Evolutionary conservation across 2,797 vertebrate species (phyloP).

Genomic region (Eulemur albifrons): DNA sequence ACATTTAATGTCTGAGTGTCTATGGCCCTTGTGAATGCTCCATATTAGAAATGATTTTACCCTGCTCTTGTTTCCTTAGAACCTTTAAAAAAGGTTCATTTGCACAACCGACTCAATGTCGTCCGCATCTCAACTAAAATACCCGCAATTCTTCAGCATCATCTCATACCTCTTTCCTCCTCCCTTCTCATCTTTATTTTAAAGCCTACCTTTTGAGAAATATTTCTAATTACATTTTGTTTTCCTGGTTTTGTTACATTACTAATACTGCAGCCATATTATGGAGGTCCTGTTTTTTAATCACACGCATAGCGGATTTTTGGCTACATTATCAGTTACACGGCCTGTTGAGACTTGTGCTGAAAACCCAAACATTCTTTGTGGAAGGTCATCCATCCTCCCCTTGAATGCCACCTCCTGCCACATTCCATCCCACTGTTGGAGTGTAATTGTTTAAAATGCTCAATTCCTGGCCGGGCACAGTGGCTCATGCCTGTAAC

Average conservation of each 20-base stretch:
- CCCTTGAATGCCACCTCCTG: not conserved
- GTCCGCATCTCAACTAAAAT: not conserved
- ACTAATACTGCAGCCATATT: not conserved
- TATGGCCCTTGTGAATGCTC: not conserved
- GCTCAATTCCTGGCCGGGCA: not conserved
- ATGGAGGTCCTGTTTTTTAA: not conserved
- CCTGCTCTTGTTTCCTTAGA: not conserved
- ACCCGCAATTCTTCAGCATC: not conserved
- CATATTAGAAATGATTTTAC: not conserved
- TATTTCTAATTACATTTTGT: not conserved
- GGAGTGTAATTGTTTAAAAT: not conserved
- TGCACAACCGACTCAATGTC: not conserved
- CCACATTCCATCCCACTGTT: rapidly evolving
- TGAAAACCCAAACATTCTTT: no score
- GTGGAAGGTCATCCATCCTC: not conserved
- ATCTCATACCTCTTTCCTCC: not conserved
- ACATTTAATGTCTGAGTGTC: not conserved
- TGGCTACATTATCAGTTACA: not conserved
- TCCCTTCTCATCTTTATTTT: not conserved
- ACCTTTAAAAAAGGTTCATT: not conserved
- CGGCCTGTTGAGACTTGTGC: not conserved
- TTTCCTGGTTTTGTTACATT: not conserved
- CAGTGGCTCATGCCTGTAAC: no score
- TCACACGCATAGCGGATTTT: not conserved
- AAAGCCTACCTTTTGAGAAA: not conserved